These are phyloP conservation scores for Anthoscopus minutus DNA, from an alignment of 2,113 vertebrate genomes.

Conservation along the genomic window DNA sequence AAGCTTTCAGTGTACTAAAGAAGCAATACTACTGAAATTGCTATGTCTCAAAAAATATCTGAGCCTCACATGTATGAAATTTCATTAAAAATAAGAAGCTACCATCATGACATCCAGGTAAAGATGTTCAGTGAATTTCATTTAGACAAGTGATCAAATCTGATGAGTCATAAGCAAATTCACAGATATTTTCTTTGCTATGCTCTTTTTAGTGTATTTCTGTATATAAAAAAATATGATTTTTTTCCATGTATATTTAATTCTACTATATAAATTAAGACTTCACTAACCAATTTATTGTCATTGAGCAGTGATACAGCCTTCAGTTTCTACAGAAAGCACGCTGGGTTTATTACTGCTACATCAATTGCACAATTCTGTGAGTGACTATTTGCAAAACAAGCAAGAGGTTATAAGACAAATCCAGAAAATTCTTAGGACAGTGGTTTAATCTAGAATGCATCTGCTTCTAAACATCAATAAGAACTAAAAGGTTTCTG, in stretches of 20 bases:
- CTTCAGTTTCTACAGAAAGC: not conserved
- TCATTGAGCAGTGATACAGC: not conserved
- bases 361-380: not conserved
- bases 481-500: constrained; percentile 4
- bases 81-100: not conserved
- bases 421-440: constrained; percentile 12
- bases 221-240: not conserved
- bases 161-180: not conserved
- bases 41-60: not conserved
- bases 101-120: not conserved
- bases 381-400: not conserved
- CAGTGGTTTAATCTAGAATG: not conserved
- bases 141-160: not conserved
- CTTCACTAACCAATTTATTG: not conserved
- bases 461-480: not conserved
- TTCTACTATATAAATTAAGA: not conserved
- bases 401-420: not conserved
- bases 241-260: not conserved
- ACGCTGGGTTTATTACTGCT: not conserved
- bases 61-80: not conserved
- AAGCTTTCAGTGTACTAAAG: not conserved
- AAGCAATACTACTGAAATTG: not conserved
- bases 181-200: not conserved
- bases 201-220: not conserved
- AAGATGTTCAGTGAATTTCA: not conserved